phyloP scores from a whole-genome alignment of 2,113 vertebrate species.

The Apteryx mantelli region DNA sequence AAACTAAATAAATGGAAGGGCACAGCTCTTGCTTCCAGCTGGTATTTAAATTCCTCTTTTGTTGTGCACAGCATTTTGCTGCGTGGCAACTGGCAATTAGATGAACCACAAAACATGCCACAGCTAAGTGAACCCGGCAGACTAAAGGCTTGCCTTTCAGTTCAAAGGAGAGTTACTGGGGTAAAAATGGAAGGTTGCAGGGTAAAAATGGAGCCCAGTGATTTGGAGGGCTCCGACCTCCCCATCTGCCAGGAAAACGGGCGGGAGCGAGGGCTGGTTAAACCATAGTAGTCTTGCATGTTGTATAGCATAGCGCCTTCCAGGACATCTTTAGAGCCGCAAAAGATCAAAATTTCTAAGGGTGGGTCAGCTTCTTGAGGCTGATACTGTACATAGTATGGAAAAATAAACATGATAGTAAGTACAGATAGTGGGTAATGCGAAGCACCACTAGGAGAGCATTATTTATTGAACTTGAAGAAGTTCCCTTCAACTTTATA shows the following conservation, averaged over 20 bases:
- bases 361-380: background rate
- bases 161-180: constrained; percentile 8
- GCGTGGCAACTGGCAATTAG: constrained; percentile 11
- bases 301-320: background rate
- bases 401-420: background rate
- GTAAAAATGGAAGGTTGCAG: background rate
- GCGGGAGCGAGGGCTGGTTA: background rate
- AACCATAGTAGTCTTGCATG: background rate
- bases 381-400: background rate
- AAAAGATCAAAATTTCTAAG: background rate
- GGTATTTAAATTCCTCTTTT: background rate
- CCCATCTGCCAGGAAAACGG: background rate
- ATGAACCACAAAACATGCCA: constrained; percentile 13
- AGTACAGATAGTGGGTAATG: background rate
- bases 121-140: background rate
- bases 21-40: constrained; percentile 31
- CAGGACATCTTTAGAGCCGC: background rate
- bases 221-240: background rate
- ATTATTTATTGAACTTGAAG: background rate
- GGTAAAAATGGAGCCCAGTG: background rate
- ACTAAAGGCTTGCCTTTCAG: background rate
- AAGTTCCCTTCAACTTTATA: background rate
- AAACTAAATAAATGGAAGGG: background rate
- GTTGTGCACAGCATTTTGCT: background rate
- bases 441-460: background rate